These are phyloP conservation scores for Leptobrachium ailaonicum DNA, from an alignment of 2,113 vertebrate genomes.

Conservation along the genomic window DNA sequence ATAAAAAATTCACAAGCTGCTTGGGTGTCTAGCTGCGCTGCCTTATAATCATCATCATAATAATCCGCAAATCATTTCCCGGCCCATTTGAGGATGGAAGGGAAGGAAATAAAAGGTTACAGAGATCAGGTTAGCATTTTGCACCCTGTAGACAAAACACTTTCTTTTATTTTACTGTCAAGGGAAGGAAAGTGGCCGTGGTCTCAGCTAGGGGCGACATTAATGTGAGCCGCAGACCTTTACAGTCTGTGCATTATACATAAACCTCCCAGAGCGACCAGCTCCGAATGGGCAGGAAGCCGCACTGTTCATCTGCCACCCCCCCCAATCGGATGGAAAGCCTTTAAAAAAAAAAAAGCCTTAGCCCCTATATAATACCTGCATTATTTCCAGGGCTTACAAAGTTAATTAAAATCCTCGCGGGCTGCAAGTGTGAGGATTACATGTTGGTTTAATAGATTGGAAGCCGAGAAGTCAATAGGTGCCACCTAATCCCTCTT, in stretches of 20 bases:
- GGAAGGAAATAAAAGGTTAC: constrained; percentile 4
- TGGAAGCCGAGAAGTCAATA: neutral
- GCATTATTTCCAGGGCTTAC: constrained; percentile 2
- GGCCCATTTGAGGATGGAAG: constrained; percentile 3
- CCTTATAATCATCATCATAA: constrained; percentile 32
- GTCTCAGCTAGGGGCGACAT: constrained; percentile 21
- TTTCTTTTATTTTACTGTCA: constrained; percentile 29
- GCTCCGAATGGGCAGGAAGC: constrained; percentile 26
- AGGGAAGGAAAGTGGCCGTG: constrained; percentile 6
- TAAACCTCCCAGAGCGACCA: constrained; percentile 50
- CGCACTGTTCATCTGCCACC: neutral
- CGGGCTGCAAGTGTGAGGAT: constrained; percentile 1
- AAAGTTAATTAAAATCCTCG: constrained; percentile 14
- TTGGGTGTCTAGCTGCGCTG: constrained; percentile 20
- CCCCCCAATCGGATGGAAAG: constrained; percentile 1
- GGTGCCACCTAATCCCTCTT: constrained; percentile 5
- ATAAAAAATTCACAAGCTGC: constrained; percentile 57
- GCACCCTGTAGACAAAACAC: constrained; percentile 10
- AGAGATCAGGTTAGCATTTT: constrained; percentile 24
- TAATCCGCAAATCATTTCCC: constrained; percentile 24
- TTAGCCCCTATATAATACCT: neutral
- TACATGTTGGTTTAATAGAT: constrained; percentile 7
- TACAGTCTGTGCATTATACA: constrained; percentile 46
- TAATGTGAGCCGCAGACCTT: constrained; percentile 33
- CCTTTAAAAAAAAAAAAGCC: neutral